Evolutionary conservation across 2,888 invertebrate genomes (phyloP).

Genomic region (Hirtodrosophila cameraria): DNA sequence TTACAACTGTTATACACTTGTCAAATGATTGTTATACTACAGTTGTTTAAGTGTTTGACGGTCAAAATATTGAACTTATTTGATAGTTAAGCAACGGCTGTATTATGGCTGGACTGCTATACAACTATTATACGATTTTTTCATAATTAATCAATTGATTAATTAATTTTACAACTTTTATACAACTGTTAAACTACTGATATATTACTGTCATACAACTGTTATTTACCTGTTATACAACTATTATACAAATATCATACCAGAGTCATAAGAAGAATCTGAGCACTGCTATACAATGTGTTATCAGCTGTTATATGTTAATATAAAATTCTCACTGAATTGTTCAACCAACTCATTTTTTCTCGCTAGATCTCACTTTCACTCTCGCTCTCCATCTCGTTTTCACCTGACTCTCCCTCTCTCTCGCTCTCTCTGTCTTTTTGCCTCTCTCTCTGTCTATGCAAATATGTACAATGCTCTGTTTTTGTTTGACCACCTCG

Average conservation of each 20-base stretch:
- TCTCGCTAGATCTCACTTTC: conserved; percentile 8
- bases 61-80: no score
- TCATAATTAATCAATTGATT: no score
- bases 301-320: neutral
- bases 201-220: conserved; percentile 6
- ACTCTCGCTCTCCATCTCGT: neutral
- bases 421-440: neutral
- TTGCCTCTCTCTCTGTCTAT: conserved; percentile 18
- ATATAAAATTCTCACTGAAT: conserved; percentile 12
- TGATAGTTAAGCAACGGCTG: no score
- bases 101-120: neutral
- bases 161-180: neutral
- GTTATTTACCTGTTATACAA: conserved; percentile 5
- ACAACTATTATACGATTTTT: neutral
- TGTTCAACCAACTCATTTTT: conserved; percentile 14
- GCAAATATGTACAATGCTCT: conserved; percentile 55
- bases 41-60: no score
- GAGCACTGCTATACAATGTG: neutral
- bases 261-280: neutral
- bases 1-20: conserved; percentile 2
- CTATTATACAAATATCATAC: conserved; percentile 4
- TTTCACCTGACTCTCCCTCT: neutral
- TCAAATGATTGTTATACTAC: conserved; percentile 10
- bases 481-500: conserved; percentile 41
- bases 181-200: neutral